Percentiles rank a stretch among this genome's conserved stretches.
Evolutionary conservation across 1,140 invertebrate species (phyloP).

Genomic region (Procambarus clarkii): DNA sequence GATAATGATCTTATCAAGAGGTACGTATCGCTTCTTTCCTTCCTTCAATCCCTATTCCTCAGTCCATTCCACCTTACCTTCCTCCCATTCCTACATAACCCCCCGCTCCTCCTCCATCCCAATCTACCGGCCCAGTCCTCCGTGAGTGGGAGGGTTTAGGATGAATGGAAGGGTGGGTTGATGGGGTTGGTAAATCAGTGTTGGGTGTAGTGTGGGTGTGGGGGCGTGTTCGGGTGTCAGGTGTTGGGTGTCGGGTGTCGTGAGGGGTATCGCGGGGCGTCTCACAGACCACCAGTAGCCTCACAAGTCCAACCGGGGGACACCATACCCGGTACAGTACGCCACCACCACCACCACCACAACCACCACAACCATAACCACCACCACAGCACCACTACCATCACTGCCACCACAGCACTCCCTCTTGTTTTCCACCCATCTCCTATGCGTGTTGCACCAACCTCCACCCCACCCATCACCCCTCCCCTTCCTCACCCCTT

Average conservation of each 20-base stretch:
- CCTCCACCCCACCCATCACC: background rate
- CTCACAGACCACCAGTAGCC: conserved; percentile 17
- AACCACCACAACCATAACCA: background rate
- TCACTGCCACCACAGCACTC: background rate
- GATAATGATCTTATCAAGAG: no score
- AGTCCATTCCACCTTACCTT: no score
- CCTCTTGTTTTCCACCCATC: no score
- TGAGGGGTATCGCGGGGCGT: background rate
- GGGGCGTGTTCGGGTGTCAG: background rate
- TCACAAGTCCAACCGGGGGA: background rate
- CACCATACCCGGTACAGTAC: background rate
- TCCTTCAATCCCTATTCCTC: no score
- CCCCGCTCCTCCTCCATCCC: no score
- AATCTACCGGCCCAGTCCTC: no score
- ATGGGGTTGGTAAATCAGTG: conserved; percentile 1
- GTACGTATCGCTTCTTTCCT: no score
- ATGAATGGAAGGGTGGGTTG: background rate
- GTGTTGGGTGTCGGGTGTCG: background rate
- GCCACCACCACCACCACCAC: background rate
- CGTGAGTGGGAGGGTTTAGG: no score
- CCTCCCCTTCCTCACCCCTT: background rate
- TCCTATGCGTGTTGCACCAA: no score
- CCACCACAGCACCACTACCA: background rate
- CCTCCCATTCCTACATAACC: no score
- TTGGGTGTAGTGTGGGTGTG: background rate